Evolutionary conservation across 2,113 vertebrate species (phyloP), one percentile per base, ranked within the genome.

Genomic region (Lethenteron reissneri): DNA sequence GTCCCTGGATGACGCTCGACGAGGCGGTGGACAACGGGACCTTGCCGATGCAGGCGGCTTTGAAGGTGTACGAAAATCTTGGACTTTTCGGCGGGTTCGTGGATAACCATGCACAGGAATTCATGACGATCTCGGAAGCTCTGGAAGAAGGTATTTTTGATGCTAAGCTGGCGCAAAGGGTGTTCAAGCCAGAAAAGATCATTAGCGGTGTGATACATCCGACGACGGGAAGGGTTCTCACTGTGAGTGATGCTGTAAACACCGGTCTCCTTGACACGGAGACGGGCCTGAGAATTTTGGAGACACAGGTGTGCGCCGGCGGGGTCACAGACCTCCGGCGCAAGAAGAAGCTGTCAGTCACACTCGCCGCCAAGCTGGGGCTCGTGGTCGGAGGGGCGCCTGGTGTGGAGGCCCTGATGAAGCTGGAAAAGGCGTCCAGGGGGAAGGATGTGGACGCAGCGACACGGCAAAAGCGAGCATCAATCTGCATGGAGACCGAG

Each of bases 291-390:
- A 82, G 81, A 73, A 81, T 97, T 74, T 76, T 97, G 72, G 89
- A 97, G 76, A 86, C 85, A 1, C 92, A 97, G 73, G 86, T 97
- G 70, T 84, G 80, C 0, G 86, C 94, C 13, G 94, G 94, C 15
- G 94, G 94, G n/a, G 84, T 97, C 9, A 77, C 88, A 68, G 90
- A 97, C 74, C 73, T 92, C 71, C 85, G 81, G 56, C 82, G 86
- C 71, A 85, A 84, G 74, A 88, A 89, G 77, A 94, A 85, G 25
- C 41, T 97, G 58, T 97, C 92, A 0, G 92, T 95, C 72, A 92
- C 87, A 69, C 78, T 92, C 76, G 94, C 94, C 75, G 85, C 84
- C 69, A 92, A 86, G 12, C 79, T 92, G 72, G 90, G 88, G 57
- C 79, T 97, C 70, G 81, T 97, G 19, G 81, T 97, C 17, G 80